Conservation (phyloP, 2,113 vertebrate genomes). For the Copsychus sechellarum region DNA sequence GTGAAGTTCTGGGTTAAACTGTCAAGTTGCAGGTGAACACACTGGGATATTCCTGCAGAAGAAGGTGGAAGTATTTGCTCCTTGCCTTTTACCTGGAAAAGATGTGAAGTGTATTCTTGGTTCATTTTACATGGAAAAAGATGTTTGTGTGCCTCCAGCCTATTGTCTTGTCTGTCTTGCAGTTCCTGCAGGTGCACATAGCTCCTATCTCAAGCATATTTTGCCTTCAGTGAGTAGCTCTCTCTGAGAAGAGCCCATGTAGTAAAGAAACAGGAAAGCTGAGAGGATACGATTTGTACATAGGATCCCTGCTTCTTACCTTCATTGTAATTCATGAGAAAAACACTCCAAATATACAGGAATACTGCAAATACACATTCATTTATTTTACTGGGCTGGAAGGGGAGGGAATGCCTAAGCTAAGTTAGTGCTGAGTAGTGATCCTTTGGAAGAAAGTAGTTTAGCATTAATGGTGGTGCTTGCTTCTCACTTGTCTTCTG, state of each 20-base stretch:
- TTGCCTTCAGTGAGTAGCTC: background rate
- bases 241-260: background rate
- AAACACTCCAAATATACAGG: background rate
- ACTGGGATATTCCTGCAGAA: background rate
- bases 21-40: background rate
- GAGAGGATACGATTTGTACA: background rate
- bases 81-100: background rate
- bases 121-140: background rate
- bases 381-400: background rate
- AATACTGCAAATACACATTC: background rate
- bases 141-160: background rate
- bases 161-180: background rate
- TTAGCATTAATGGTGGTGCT: background rate
- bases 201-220: background rate
- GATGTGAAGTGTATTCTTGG: background rate
- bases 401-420: background rate
- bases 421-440: background rate
- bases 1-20: background rate
- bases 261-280: background rate
- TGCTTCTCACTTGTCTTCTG: background rate
- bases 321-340: background rate
- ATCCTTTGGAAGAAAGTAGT: background rate
- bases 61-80: background rate
- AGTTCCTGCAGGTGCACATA: accelerated
- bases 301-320: background rate